Evolutionary conservation across 2,888 invertebrate genomes (phyloP).

Genomic region (Brachylomia viminalis): DNA sequence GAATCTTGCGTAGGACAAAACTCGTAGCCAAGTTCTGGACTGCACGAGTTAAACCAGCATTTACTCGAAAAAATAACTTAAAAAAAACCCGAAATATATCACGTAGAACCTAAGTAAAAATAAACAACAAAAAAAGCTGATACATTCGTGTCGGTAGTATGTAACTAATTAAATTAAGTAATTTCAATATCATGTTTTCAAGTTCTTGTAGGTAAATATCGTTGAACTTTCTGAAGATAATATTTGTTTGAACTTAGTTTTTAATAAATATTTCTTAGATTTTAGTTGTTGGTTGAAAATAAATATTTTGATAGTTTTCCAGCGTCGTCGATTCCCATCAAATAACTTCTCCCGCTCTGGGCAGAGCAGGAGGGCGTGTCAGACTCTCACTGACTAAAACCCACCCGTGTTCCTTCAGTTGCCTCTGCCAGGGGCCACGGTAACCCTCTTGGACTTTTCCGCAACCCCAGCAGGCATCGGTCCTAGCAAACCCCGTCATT

Average conservation of each 20-base stretch:
- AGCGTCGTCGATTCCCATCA: not conserved
- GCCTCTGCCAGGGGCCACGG: too few species aligned
- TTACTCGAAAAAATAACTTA: too few species aligned
- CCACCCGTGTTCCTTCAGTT: too few species aligned
- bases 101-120: not conserved
- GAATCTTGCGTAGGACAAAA: not conserved
- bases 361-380: too few species aligned
- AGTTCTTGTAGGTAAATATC: not conserved
- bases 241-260: not conserved
- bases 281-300: not conserved
- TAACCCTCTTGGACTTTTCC: too few species aligned
- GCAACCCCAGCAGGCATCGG: too few species aligned
- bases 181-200: constrained; percentile 15
- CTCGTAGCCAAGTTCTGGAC: too few species aligned
- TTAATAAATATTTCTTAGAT: not conserved
- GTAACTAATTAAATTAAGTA: constrained; percentile 26
- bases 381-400: too few species aligned
- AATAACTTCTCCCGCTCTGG: too few species aligned
- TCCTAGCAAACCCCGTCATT: too few species aligned
- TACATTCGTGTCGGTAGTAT: too few species aligned
- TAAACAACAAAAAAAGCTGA: too few species aligned
- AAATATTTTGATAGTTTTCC: not conserved
- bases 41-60: not conserved
- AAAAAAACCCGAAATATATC: not conserved
- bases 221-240: constrained; percentile 18